Evolutionary conservation across 2,797 vertebrate genomes (phyloP).

Genomic region (Intellagama lesueurii): DNA sequence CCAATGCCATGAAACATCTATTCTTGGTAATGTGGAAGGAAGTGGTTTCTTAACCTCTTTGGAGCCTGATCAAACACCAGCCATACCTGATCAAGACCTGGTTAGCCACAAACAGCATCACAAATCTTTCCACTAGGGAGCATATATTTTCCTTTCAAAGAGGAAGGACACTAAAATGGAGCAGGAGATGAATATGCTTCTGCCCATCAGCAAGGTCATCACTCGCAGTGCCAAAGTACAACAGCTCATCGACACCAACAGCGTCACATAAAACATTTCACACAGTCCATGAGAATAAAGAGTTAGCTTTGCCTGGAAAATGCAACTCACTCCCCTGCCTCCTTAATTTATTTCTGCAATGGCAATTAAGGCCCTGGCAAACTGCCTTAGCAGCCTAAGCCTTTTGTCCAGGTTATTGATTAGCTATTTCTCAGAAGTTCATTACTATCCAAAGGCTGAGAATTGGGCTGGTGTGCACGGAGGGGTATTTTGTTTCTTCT

Average conservation of each 20-base stretch:
- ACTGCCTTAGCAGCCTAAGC: conserved; percentile 71
- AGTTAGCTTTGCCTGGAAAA: conserved; percentile 68
- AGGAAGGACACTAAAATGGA: not conserved
- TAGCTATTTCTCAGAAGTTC: conserved; percentile 81
- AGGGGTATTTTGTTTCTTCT: conserved; percentile 30
- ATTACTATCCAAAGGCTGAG: conserved; percentile 75
- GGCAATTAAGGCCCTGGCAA: conserved; percentile 76
- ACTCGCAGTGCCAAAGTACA: not conserved
- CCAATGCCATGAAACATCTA: too few relatives aligned
- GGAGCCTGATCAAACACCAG: not conserved
- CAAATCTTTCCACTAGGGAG: not conserved
- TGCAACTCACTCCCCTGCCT: conserved; percentile 30
- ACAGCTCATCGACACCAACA: not conserved
- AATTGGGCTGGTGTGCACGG: conserved; percentile 69
- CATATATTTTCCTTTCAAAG: not conserved
- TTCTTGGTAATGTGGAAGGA: too few relatives aligned
- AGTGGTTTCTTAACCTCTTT: not conserved
- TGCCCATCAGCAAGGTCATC: not conserved
- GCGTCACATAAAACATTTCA: not conserved
- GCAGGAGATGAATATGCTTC: not conserved
- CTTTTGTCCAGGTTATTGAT: conserved; percentile 81
- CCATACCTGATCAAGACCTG: not conserved
- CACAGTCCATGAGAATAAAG: conserved; percentile 34
- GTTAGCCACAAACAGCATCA: not conserved
- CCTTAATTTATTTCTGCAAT: conserved; percentile 74